phyloP scores from a whole-genome alignment of 2,888 invertebrate genomes.

The Isotomurus palustris region DNA sequence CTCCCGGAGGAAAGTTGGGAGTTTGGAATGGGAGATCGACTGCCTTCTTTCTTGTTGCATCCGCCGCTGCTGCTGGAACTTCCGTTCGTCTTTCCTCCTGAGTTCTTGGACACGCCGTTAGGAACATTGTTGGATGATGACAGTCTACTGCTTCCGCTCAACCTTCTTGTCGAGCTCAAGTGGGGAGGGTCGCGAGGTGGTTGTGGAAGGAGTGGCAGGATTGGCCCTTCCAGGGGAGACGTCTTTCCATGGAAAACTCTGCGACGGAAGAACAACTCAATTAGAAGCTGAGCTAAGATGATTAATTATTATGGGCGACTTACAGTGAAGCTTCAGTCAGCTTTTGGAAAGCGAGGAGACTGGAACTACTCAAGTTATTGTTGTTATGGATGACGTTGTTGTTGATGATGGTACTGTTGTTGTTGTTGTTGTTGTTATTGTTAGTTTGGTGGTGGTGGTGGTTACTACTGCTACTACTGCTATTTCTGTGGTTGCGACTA shows the following conservation, averaged over 20 bases:
- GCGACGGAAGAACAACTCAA: not conserved
- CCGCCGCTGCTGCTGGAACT: no score
- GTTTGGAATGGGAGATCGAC: slow-evolving; percentile 23
- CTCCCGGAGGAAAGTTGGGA: slow-evolving; percentile 29
- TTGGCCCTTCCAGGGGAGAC: not conserved
- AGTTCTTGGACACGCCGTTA: slow-evolving; percentile 18
- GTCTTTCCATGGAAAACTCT: not conserved
- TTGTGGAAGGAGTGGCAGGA: no score
- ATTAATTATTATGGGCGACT: slow-evolving; percentile 8
- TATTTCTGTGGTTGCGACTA: slow-evolving; percentile 16
- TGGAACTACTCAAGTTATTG: slow-evolving; percentile 29
- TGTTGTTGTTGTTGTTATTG: slow-evolving; percentile 31
- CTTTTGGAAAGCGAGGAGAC: slow-evolving; percentile 25
- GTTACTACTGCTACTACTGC: slow-evolving; percentile 26
- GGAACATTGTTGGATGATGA: slow-evolving; percentile 29
- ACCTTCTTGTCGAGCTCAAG: no score
- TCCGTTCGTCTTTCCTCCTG: slow-evolving; percentile 22
- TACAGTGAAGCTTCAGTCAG: slow-evolving; percentile 27
- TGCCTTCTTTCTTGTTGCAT: slow-evolving; percentile 26
- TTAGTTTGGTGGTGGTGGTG: slow-evolving; percentile 12
- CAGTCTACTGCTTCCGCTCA: no score
- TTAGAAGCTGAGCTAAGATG: not conserved
- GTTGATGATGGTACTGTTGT: slow-evolving; percentile 25
- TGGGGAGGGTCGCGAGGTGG: no score
- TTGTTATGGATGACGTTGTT: slow-evolving; percentile 15